phyloP scores from a whole-genome alignment of 2,113 vertebrate genomes.

The Thunnus maccoyii region DNA sequence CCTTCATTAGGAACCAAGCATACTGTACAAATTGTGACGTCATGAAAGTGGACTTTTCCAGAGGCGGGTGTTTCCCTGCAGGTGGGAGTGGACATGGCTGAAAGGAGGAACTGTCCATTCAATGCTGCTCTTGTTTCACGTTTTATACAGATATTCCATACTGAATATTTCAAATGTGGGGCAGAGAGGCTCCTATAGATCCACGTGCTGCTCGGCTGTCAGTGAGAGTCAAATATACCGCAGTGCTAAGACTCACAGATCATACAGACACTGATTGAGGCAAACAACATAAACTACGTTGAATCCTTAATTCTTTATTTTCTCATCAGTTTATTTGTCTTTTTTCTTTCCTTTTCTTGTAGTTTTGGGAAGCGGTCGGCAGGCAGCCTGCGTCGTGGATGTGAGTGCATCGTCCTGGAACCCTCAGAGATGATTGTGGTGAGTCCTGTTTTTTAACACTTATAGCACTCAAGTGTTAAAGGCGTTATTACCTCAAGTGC shows the following conservation, averaged over 20 bases:
- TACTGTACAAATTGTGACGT: constrained; percentile 67
- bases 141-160: constrained; percentile 49
- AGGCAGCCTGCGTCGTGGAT: constrained; percentile 96
- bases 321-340: constrained; percentile 12
- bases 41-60: constrained; percentile 71
- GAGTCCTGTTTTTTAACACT: constrained; percentile 69
- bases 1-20: constrained; percentile 13
- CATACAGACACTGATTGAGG: too few relatives aligned
- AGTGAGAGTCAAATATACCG: background rate
- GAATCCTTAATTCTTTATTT: background rate
- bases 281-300: background rate
- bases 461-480: background rate
- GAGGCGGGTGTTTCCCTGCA: constrained; percentile 55
- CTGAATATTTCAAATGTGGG: constrained; percentile 42
- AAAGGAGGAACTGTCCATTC: constrained; percentile 62
- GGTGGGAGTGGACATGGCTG: constrained; percentile 35
- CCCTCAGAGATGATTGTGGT: constrained; percentile 99
- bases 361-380: constrained; percentile 98
- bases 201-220: background rate
- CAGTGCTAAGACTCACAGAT: background rate
- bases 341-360: constrained; percentile 37
- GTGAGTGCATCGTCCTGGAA: constrained; percentile 99
- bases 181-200: constrained; percentile 18
- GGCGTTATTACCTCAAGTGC: background rate
- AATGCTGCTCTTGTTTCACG: constrained; percentile 48